These are phyloP conservation scores for Copidosoma aretas DNA, from an alignment of 2,888 invertebrate genomes.

Conservation along the genomic window DNA sequence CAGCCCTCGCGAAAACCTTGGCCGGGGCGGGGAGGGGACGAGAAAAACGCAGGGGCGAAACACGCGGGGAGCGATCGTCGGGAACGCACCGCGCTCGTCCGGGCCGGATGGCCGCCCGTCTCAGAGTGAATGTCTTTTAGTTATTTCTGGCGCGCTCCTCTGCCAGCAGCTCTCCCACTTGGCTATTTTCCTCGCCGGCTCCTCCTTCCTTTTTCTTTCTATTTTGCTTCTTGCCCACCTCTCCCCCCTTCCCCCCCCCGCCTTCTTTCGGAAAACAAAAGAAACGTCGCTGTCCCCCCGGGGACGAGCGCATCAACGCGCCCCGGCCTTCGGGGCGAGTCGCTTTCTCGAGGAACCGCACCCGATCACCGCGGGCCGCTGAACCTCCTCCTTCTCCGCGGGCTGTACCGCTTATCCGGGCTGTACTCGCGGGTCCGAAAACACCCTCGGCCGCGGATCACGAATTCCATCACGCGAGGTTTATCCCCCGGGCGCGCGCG, in stretches of 20 bases:
- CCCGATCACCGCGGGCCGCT: too few species aligned
- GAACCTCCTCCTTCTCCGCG: too few species aligned
- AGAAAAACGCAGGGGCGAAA: too few species aligned
- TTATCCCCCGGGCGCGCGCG: background rate
- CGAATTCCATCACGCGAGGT: background rate
- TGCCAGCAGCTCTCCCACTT: background rate
- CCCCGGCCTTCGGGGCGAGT: too few species aligned
- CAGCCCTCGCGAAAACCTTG: too few species aligned
- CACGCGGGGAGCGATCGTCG: background rate
- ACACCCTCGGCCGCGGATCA: background rate
- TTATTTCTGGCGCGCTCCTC: conserved; percentile 58
- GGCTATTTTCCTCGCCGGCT: background rate
- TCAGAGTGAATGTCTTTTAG: conserved; percentile 63
- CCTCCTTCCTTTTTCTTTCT: background rate
- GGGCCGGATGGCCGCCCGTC: conserved; percentile 63
- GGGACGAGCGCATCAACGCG: background rate
- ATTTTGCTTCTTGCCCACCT: conserved; percentile 17
- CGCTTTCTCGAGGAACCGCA: too few species aligned
- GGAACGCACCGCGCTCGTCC: conserved; percentile 62
- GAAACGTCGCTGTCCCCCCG: background rate
- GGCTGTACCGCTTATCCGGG: too few species aligned
- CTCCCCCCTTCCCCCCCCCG: conserved; percentile 21
- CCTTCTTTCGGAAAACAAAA: background rate
- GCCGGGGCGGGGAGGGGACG: too few species aligned
- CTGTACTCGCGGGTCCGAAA: too few species aligned